Percentiles rank a stretch among this genome's conserved stretches.
Evolutionary conservation across 2,113 vertebrate genomes (phyloP).

Genomic region (Quiscalus mexicanus): DNA sequence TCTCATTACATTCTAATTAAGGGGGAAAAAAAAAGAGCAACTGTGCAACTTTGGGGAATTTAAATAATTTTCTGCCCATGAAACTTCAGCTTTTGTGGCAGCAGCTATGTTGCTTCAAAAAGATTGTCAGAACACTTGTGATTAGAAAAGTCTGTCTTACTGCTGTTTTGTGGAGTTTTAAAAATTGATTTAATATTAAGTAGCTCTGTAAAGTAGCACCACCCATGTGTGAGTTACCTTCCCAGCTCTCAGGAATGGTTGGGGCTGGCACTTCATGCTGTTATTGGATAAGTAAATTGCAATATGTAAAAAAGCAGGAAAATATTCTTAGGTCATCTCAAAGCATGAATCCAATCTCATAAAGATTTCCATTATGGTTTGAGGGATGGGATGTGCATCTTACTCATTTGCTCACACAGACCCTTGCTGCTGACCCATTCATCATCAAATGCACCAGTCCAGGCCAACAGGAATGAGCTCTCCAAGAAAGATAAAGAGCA

Average conservation of each 20-base stretch:
- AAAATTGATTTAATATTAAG: not conserved
- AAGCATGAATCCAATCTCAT: not conserved
- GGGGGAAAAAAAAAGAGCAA: not conserved
- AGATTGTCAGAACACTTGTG: accelerated
- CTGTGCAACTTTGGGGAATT: not conserved
- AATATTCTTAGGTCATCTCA: not conserved
- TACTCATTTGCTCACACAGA: not conserved
- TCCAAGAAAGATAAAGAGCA: constrained; percentile 31
- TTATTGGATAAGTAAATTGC: not conserved
- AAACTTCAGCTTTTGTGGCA: not conserved
- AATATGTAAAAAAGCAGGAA: not conserved
- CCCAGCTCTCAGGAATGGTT: not conserved
- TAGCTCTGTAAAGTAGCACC: not conserved
- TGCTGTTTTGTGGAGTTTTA: not conserved
- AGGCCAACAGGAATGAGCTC: not conserved
- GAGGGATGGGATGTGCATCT: constrained; percentile 24
- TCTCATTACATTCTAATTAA: not conserved
- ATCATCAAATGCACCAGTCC: constrained; percentile 15
- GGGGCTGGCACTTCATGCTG: not conserved
- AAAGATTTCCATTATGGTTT: constrained; percentile 27
- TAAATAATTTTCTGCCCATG: not conserved
- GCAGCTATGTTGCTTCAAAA: not conserved
- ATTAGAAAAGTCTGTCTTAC: not conserved
- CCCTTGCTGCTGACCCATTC: constrained; percentile 6
- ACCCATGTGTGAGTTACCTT: not conserved